Evolutionary conservation across 2,113 vertebrate species (phyloP).

Genomic region (Alces alces): DNA sequence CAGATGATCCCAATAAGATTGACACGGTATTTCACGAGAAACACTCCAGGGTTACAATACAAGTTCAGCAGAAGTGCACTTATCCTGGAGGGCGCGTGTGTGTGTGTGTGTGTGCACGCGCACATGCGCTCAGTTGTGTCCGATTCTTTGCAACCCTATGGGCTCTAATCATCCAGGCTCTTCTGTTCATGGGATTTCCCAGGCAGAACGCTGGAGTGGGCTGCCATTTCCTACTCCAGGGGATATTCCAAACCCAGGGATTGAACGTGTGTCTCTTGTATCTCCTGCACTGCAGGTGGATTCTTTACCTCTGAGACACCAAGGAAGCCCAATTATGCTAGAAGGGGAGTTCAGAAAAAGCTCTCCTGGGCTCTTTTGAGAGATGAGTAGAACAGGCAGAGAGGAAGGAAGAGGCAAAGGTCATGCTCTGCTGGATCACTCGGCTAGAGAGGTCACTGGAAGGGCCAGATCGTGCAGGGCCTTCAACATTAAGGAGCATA

Average conservation of each 20-base stretch:
- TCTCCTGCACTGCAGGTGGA: background rate
- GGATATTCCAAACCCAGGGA: background rate
- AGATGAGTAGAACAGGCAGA: background rate
- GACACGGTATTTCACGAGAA: background rate
- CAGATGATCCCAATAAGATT: background rate
- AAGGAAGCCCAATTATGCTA: background rate
- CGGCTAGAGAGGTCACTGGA: background rate
- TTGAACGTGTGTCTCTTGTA: background rate
- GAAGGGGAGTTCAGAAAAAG: background rate
- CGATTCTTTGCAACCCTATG: background rate
- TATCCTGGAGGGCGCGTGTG: background rate
- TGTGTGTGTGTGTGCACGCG: fast-evolving
- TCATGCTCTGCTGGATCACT: background rate
- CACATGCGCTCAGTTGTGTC: background rate
- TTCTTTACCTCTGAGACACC: background rate
- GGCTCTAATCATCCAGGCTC: background rate
- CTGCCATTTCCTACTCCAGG: background rate
- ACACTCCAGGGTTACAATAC: background rate
- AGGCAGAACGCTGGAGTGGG: background rate
- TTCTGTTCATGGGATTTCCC: background rate
- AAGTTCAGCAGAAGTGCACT: background rate
- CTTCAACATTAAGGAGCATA: background rate
- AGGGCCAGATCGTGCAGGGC: background rate
- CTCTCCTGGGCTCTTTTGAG: background rate
- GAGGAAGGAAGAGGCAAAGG: background rate